Evolutionary conservation across 2,797 vertebrate species (phyloP).

Genomic region (Lepilemur septentrionalis): DNA sequence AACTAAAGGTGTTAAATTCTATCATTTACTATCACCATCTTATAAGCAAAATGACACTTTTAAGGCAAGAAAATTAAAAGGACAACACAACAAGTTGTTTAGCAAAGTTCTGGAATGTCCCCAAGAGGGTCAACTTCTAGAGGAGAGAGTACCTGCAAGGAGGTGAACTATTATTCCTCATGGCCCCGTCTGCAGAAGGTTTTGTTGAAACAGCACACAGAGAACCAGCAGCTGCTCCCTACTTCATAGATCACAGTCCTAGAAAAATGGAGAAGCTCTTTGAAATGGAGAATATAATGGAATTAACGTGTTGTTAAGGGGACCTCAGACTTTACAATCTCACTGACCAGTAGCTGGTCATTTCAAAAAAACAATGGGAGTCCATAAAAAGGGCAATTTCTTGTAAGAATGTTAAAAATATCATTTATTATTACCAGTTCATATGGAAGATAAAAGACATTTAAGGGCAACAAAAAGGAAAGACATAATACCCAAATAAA

Average conservation of each 20-base stretch:
- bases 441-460: neutral
- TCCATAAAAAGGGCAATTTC: neutral
- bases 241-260: too few species aligned
- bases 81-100: neutral
- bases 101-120: neutral
- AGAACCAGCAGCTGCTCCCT: neutral
- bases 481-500: neutral
- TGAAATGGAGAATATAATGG: neutral
- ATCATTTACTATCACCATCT: neutral
- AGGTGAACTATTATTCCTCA: neutral
- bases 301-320: neutral
- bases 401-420: neutral
- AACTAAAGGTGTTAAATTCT: neutral
- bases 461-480: neutral
- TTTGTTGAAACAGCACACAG: neutral
- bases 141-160: neutral
- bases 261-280: neutral
- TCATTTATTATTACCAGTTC: neutral
- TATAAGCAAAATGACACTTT: neutral
- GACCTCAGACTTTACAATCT: neutral
- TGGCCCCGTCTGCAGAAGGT: neutral
- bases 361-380: neutral
- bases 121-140: neutral
- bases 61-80: neutral
- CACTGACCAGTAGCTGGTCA: neutral